Evolutionary conservation across 1,140 invertebrate species (phyloP), one percentile per base, ranked within the genome.

Genomic region (Gonioctena quinquepunctata): DNA sequence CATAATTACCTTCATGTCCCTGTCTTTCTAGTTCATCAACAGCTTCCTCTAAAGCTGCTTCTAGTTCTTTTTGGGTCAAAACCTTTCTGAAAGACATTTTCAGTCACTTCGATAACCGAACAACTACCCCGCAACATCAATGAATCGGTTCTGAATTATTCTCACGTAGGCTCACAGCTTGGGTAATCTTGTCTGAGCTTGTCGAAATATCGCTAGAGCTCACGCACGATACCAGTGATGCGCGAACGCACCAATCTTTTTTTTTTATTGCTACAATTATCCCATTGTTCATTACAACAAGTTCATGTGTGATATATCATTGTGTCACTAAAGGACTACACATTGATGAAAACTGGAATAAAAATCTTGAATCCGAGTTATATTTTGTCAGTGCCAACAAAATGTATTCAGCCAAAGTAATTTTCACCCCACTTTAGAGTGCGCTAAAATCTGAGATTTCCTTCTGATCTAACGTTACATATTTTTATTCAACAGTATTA

Each of bases 31-130:
- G 27, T 23, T 70, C 69, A 23, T 48, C 28, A 22, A 67, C 21
- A 3, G 26, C 64, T 21, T 66, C 54, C 64, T 70, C 69, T 60
- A 70, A 66, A 25, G 48, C 69, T 16, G 25, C 52, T 27, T 67
- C 69, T 52, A 70, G 42, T 70, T 70, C 54, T 49, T 60, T 22
- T 67, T 57, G 64, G 33, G 69, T 70, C 23, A 70, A 63, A 60
- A 63, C 48, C 48, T 42, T 64, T 18, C 26, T 27, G 59, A 59
- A 59, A 22, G n/a, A 60, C 68, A 62, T 69, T 54, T 54, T 54
- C 11, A 54, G 8, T 54, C 50, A 54, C 16, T 54, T 33, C 50
- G 22, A 62, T 61, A 61, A 50, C 22, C 59, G 42, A 16, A 49
- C 56, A 54, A 50, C 59, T 64, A 33, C 63, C 52, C 68, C 22